Base-by-base conservation (phyloP, 2,113 vertebrate genomes). In the Choloepus hoffmanni region DNA sequence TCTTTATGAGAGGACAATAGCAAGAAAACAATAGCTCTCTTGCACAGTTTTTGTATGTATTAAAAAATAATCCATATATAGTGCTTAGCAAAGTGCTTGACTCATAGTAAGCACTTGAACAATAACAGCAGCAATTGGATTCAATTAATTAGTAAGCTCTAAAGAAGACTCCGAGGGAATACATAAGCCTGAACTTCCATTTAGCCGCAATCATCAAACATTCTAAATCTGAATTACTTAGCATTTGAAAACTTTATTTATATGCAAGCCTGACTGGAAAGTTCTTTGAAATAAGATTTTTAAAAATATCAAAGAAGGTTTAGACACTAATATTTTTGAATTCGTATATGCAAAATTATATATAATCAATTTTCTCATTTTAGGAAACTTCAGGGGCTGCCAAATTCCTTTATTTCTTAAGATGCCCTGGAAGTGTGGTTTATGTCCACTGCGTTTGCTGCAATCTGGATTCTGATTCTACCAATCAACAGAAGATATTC, bases 211-310 rank as follows among this genome's bases (percentile, higher is more conserved):
- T 70, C 85, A 77, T 55, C 8, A 50, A 26, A 58, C 28, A 13
- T 89, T 92, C 30, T 72, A 89, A 58, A 67, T 82, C 26, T 86
- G 60, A 89, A 12, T 78, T 85, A 74, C 1, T 62, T 72, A 70
- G 28, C 11, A 68, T 72, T 74, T 78, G 45, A 4, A 82, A 23
- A 89, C 77, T 76, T 77, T 92, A 72, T 26, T 45, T 63, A 36
- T 53, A 73, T 89, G 23, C 26, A 81, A 70, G 0, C 43, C 9
- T 82, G 92, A 77, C 28, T 76, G 50, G 43, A 62, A 81, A 93
- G 28, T 5, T 89, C 70, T 65, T 65, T 81, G 26, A 12, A 89
- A 63, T 82, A 92, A 67, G 43, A 30, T 89, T 26, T 95, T 89
- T 50, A 60, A 67, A 91, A 58, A 23, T 8, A 19, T 65, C 65